Percentiles rank a stretch among this genome's conserved stretches.
phyloP scores from a whole-genome alignment of 2,797 vertebrate species.

The Eulemur mongoz region DNA sequence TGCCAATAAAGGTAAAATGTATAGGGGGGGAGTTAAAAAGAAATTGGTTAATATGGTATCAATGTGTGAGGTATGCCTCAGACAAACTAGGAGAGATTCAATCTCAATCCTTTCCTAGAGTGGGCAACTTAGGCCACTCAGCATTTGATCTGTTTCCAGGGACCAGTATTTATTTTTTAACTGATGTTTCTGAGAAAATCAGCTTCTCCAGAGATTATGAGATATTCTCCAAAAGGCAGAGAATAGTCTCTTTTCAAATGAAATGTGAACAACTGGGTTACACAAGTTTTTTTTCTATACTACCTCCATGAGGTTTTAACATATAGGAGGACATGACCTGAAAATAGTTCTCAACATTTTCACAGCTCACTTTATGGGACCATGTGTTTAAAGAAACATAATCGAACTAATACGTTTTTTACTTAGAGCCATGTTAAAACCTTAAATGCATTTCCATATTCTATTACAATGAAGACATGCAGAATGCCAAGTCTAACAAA shows the following conservation, averaged over 20 bases:
- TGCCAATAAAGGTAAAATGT: background rate
- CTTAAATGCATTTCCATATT: background rate
- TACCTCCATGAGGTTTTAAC: background rate
- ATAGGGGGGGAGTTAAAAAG: background rate
- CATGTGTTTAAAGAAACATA: background rate
- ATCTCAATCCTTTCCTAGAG: background rate
- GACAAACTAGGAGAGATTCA: background rate
- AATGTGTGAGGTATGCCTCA: background rate
- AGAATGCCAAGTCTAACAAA: background rate
- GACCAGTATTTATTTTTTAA: background rate
- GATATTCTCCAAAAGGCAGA: background rate
- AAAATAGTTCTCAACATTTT: slow-evolving; percentile 13
- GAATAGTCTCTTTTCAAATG: background rate
- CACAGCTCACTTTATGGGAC: background rate
- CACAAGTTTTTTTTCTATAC: background rate
- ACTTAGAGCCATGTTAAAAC: background rate
- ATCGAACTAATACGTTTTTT: background rate
- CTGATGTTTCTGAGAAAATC: background rate
- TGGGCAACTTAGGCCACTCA: background rate
- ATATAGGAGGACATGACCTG: background rate
- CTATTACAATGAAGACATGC: background rate
- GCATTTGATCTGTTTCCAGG: background rate
- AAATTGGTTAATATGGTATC: background rate
- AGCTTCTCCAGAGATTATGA: background rate
- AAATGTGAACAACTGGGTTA: background rate